Percentiles rank a stretch among this genome's conserved stretches.
Evolutionary conservation across 2,888 invertebrate genomes (phyloP).

Genomic region (Megastigmus dorsalis): DNA sequence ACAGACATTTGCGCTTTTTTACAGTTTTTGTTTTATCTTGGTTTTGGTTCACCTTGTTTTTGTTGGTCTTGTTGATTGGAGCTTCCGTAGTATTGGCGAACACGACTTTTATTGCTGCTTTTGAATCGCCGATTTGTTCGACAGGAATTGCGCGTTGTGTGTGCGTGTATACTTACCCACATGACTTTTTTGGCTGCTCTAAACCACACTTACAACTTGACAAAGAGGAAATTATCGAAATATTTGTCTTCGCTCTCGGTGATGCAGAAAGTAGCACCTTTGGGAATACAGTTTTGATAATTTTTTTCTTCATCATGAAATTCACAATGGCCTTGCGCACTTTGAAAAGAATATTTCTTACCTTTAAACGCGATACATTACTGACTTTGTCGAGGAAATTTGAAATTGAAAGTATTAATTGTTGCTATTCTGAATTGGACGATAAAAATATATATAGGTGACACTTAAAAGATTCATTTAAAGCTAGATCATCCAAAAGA

Average conservation of each 20-base stretch:
- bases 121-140: not conserved
- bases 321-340: not conserved
- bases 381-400: too few relatives aligned
- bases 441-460: too few relatives aligned
- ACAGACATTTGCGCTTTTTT: conserved; percentile 26
- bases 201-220: not conserved
- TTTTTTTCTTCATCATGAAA: not conserved
- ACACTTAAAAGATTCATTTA: too few relatives aligned
- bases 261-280: not conserved
- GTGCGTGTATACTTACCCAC: conserved; percentile 5
- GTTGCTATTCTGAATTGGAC: too few relatives aligned
- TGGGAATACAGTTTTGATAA: not conserved
- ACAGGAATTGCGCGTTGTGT: not conserved
- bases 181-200: conserved; percentile 10
- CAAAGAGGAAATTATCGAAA: conserved; percentile 10
- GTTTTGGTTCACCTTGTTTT: too few relatives aligned
- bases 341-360: conserved; percentile 55
- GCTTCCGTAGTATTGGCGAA: conserved; percentile 32
- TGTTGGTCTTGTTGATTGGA: conserved; percentile 18
- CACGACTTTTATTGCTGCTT: conserved; percentile 17
- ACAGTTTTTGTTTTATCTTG: conserved; percentile 28
- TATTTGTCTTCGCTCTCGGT: not conserved
- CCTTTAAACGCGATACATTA: conserved; percentile 47
- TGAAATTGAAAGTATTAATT: too few relatives aligned
- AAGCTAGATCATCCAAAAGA: too few relatives aligned